Conservation (phyloP, 2,797 vertebrate species). For the Halcyon leucocephala region DNA sequence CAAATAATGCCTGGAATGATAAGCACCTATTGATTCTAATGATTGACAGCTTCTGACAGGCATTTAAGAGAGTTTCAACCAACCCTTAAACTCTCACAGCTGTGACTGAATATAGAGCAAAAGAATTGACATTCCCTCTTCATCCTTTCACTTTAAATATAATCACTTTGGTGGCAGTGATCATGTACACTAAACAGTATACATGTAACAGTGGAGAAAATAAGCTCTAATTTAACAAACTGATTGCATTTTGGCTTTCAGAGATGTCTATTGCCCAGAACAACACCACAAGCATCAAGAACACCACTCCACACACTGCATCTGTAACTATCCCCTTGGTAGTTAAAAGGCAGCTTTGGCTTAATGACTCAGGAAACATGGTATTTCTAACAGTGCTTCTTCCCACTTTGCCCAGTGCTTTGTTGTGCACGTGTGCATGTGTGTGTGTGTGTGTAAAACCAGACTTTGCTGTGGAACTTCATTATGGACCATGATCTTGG, state of each 20-base stretch:
- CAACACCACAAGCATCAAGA: not conserved
- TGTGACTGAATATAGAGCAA: conserved; percentile 15
- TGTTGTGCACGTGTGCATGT: fast-evolving
- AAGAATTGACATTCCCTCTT: conserved; percentile 38
- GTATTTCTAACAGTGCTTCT: not conserved
- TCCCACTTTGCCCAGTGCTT: not conserved
- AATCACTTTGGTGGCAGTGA: conserved; percentile 43
- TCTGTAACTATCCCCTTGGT: not conserved
- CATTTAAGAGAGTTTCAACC: conserved; percentile 53
- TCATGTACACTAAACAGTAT: not conserved
- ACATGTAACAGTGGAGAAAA: conserved; percentile 15
- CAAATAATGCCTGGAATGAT: not conserved
- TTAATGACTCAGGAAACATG: not conserved
- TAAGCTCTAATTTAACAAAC: conserved; percentile 51
- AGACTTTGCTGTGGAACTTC: not conserved
- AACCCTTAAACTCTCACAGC: conserved; percentile 54
- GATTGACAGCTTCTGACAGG: conserved; percentile 48
- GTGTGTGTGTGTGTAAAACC: not conserved
- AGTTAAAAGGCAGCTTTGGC: not conserved
- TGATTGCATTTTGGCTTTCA: conserved; percentile 57
- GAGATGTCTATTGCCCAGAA: not conserved
- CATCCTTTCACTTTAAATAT: conserved; percentile 61
- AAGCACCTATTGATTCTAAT: conserved; percentile 40
- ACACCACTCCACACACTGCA: not conserved
- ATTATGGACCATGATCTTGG: not conserved